Base-by-base conservation (phyloP, 1,140 invertebrate species). In the Hirudo medicinalis region DNA sequence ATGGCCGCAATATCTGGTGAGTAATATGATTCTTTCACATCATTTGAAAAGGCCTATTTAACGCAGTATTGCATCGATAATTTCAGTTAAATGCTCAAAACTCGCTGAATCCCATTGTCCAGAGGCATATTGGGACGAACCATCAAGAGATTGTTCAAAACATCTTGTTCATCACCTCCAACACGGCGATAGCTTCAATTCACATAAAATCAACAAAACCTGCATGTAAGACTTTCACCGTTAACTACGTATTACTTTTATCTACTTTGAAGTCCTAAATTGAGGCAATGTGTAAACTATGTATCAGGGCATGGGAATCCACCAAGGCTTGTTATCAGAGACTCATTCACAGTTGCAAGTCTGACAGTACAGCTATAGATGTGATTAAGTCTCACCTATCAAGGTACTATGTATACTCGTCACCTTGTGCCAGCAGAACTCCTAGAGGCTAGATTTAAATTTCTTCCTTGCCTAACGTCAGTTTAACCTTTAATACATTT, bases 61-160 rank as follows among this genome's bases (percentile, higher is more conserved):
- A 49, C 43, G 43, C 15, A 8, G 43, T 17, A 49, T 49, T 49
- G 9, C 15, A 49, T 49, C 9, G 15, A 15, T 49, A 49, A 49
- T 49, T 49, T 49, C 57, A 63, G 57, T 63, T 63, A 22, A 32
- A 63, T 63, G 57, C 57, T 63, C 57, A 63, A 63, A 25, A 22
- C 29, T 63, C 19, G 57, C 29, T 25, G 29, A 25, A 4, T 63
- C 57, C 29, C 22, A 63, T 25, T 63, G 57, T 63, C 57, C 57
- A 32, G 57, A 63, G 29, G 57, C 22, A 25, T 63, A 63, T 63
- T 63, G 57, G 57, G 29, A 63, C 29, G 57, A 63, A 63, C 57
- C 57, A 32, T 63, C 57, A n/a, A 63, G 57, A 63, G 57, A 22
- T 63, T 63, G 57, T 63, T 63, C 57, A 22, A 63, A 63, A 22